Percentiles rank a stretch among this genome's conserved stretches.
Evolutionary conservation across 2,113 vertebrate genomes (phyloP).

Genomic region (Leptodactylus fuscus): DNA sequence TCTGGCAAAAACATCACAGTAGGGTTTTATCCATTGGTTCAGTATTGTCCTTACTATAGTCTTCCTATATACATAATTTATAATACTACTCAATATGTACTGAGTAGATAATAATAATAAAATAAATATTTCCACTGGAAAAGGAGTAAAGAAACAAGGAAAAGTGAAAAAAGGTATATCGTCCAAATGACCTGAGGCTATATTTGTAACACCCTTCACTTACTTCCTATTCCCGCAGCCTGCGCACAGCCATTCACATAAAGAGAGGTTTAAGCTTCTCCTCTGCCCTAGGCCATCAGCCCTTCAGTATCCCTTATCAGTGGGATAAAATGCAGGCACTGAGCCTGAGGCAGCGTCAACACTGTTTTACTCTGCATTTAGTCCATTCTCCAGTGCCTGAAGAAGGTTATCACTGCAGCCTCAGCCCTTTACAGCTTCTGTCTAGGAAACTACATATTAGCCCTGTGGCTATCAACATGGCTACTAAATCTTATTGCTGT

Average conservation of each 20-base stretch:
- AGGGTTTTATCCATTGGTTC: too few relatives aligned
- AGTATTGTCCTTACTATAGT: neutral
- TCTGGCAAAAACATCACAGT: neutral
- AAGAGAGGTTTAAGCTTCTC: slow-evolving; percentile 52
- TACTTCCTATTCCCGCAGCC: slow-evolving; percentile 28
- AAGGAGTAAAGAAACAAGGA: slow-evolving; percentile 12
- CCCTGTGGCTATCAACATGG: slow-evolving; percentile 54
- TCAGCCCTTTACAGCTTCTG: slow-evolving; percentile 46
- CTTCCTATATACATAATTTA: neutral
- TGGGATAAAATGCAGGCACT: slow-evolving; percentile 55
- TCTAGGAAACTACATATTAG: slow-evolving; percentile 28
- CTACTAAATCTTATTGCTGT: slow-evolving; percentile 56
- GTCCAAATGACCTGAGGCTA: slow-evolving; percentile 34
- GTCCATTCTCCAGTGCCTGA: slow-evolving; percentile 27
- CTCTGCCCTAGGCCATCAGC: slow-evolving; percentile 49
- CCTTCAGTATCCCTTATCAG: slow-evolving; percentile 55
- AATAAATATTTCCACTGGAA: slow-evolving; percentile 5
- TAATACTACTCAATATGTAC: neutral
- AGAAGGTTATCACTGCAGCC: slow-evolving; percentile 57
- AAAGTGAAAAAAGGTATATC: slow-evolving; percentile 20
- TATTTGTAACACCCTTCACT: neutral
- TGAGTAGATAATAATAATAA: slow-evolving; percentile 39
- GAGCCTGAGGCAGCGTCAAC: slow-evolving; percentile 51
- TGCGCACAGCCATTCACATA: slow-evolving; percentile 26
- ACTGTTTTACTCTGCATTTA: slow-evolving; percentile 29